Percentiles rank a stretch among this genome's conserved stretches.
Conservation (phyloP, 2,797 vertebrate genomes). For the Crocodylus rhombifer region DNA sequence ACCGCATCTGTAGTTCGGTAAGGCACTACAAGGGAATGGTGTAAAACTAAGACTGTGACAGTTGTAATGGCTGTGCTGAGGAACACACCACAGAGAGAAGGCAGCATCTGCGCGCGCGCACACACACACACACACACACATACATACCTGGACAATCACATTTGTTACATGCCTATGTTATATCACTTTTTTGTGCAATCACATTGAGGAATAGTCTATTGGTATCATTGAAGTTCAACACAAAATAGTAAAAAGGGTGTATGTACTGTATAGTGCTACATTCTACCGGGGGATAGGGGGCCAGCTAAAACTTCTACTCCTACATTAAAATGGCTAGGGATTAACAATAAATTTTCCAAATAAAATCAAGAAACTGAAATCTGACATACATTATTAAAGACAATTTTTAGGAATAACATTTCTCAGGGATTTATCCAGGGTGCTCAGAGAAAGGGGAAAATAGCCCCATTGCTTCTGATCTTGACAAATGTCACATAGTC, state of each 20-base stretch:
- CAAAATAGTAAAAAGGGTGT: constrained; percentile 83
- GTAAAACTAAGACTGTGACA: constrained; percentile 89
- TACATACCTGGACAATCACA: constrained; percentile 89
- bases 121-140: constrained; percentile 24
- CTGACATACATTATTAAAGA: constrained; percentile 89
- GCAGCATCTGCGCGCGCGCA: constrained; percentile 79
- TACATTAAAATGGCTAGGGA: constrained; percentile 63
- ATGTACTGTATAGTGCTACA: constrained; percentile 89
- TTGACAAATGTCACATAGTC: background rate
- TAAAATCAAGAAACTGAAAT: constrained; percentile 81
- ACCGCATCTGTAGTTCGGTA: constrained; percentile 91
- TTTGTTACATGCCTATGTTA: constrained; percentile 93
- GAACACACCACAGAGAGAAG: constrained; percentile 86
- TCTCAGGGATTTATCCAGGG: constrained; percentile 84
- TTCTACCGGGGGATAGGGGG: constrained; percentile 84
- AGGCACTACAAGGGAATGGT: constrained; percentile 99
- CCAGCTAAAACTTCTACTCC: constrained; percentile 83
- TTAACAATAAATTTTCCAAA: constrained; percentile 78
- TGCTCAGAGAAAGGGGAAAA: constrained; percentile 58
- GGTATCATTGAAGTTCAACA: constrained; percentile 88
- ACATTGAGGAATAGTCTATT: constrained; percentile 91
- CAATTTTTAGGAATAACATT: constrained; percentile 79
- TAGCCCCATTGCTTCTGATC: constrained; percentile 8
- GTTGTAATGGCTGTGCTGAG: constrained; percentile 81
- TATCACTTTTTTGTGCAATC: constrained; percentile 94